Base-by-base conservation (phyloP, 2,888 invertebrate genomes). In the Trissoscelio sp. region DNA sequence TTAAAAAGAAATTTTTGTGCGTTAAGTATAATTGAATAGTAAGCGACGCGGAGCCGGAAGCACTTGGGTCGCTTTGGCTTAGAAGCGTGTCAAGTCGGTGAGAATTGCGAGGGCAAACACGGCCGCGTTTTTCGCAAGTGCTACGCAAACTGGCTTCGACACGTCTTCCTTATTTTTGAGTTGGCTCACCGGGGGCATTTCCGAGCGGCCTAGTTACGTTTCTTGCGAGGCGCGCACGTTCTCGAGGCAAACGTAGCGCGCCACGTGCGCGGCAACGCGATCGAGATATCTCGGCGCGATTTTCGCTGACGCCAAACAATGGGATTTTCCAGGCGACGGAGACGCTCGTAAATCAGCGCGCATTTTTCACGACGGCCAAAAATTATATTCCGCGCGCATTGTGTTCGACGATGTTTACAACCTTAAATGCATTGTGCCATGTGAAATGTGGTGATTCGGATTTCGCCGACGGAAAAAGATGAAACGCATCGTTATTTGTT, bases 251-350 rank as follows among this genome's bases (percentile, higher is more conserved):
- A n/a, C n/a, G 44, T 44, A 20, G 20, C 44, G 39, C 57, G 62
- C 73, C 73, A 44, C 73, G 73, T 64, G 58, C 67, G 53, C 12
- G 16, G 64, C 44, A 60, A 73, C 42, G 42, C 48, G 31, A 64
- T 62, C 58, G 58, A 58, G 77, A 79, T 82, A 70, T 73, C 73
- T 67, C 57, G 16, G 34, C 51, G 66, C 77, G 81, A 81, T 81
- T 83, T 75, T 79, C 64, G 80, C 80, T 74, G 80, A 83, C 80
- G 78, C n/a, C 73, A 77, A 82, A 77, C 79, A 79, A 66, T 72
- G 58, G 22, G 72, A 62, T 64, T 64, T 66, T 57, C 51, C 48
- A 42, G 24, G 44, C 66, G 72, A 28, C 72, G 72, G 72, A 48
- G 79, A 79, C 66, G 79, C 72, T 79, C 79, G 58, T 79, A 79